Conservation (phyloP, 2,797 vertebrate genomes). For the Alauda arvensis region DNA sequence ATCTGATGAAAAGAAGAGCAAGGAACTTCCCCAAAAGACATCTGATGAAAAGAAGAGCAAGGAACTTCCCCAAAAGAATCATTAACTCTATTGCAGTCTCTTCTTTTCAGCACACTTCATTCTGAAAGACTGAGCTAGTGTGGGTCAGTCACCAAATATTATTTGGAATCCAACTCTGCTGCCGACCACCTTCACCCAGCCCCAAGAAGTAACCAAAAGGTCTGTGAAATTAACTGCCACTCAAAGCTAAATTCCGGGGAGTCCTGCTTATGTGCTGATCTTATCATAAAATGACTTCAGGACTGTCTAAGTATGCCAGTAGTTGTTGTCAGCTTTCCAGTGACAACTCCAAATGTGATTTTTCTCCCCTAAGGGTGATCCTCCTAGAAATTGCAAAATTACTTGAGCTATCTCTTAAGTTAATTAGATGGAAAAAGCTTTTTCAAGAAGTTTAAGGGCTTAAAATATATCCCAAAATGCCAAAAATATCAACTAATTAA, state of each 20-base stretch:
- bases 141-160: not conserved
- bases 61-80: not conserved
- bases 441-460: not conserved
- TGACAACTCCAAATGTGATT: not conserved
- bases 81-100: not conserved
- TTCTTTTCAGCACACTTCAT: not conserved
- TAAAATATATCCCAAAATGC: not conserved
- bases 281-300: not conserved
- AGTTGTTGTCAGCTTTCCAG: not conserved
- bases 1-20: not conserved
- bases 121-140: not conserved
- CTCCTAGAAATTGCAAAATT: not conserved
- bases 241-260: not conserved
- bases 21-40: not conserved
- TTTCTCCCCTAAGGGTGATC: not conserved
- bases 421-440: not conserved
- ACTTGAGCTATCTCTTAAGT: not conserved
- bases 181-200: not conserved
- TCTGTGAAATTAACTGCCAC: not conserved
- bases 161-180: not conserved
- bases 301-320: not conserved
- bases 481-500: not conserved
- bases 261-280: not conserved
- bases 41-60: not conserved
- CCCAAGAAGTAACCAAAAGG: not conserved